Evolutionary conservation across 2,113 vertebrate genomes (phyloP).

Genomic region (Vombatus ursinus): DNA sequence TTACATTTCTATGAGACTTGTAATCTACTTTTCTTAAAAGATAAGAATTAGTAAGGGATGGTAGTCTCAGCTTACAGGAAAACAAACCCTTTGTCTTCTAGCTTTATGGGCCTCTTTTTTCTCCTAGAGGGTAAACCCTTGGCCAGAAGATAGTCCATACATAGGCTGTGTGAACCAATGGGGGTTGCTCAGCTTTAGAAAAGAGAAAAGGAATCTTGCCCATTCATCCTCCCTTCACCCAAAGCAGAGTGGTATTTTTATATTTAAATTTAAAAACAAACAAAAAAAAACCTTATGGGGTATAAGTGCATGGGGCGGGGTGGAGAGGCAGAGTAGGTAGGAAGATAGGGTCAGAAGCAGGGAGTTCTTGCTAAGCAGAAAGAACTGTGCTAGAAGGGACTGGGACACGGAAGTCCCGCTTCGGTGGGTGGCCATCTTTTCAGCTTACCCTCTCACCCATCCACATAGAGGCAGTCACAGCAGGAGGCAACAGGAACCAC

Average conservation of each 20-base stretch:
- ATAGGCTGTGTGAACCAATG: neutral
- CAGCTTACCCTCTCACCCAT: neutral
- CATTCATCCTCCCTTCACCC: slow-evolving; percentile 59
- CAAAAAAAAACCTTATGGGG: slow-evolving; percentile 49
- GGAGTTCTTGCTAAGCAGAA: neutral
- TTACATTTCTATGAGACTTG: neutral
- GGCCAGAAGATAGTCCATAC: neutral
- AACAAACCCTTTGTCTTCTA: neutral
- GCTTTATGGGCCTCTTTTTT: neutral
- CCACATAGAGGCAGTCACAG: too few relatives aligned
- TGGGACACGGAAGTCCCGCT: neutral
- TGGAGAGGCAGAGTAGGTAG: neutral
- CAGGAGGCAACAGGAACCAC: neutral
- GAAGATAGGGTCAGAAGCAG: neutral
- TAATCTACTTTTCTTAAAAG: neutral
- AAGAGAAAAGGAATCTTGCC: neutral
- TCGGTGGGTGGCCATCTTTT: neutral
- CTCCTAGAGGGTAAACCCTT: neutral
- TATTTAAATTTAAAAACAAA: slow-evolving; percentile 82
- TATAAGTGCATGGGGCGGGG: slow-evolving; percentile 60
- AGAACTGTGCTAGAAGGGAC: neutral
- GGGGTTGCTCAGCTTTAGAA: neutral
- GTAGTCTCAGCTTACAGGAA: neutral
- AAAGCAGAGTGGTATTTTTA: slow-evolving; percentile 84
- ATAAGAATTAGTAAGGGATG: too few relatives aligned